A percentile compares a stretch with the other conserved stretches of the same genome.
These are phyloP conservation scores for Cryptus armator DNA, from an alignment of 2,888 invertebrate species.

Conservation along the genomic window DNA sequence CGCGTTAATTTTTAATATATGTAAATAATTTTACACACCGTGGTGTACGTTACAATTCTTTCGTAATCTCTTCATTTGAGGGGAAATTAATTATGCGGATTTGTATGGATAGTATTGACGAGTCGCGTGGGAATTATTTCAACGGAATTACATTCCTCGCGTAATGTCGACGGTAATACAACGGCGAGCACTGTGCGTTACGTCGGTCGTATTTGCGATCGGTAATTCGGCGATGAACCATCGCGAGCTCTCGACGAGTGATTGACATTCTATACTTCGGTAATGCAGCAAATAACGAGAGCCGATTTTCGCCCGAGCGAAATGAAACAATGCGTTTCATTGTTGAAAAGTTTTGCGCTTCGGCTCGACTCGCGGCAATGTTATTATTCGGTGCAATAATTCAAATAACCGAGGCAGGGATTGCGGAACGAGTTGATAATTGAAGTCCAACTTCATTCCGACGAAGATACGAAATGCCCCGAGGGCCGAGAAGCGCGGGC, in stretches of 20 bases:
- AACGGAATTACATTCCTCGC: conserved; percentile 19
- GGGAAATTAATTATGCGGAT: conserved; percentile 56
- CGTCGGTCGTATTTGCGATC: too few species aligned
- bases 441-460: conserved; percentile 57
- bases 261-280: background rate
- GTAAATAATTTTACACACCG: background rate
- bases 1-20: too few species aligned
- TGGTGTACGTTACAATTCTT: conserved; percentile 7
- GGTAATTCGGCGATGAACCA: too few species aligned
- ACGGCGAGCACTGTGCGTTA: too few species aligned
- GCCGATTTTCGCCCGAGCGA: background rate
- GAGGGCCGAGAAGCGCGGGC: conserved; percentile 23
- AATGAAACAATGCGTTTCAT: background rate
- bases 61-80: background rate
- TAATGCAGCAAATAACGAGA: background rate
- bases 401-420: conserved; percentile 24
- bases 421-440: conserved; percentile 53
- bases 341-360: background rate
- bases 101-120: conserved; percentile 54
- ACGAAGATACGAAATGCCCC: conserved; percentile 41
- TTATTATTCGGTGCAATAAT: conserved; percentile 41
- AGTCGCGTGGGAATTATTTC: conserved; percentile 57
- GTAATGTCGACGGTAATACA: background rate
- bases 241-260: background rate
- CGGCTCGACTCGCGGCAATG: background rate